phyloP scores from a whole-genome alignment of 1,140 invertebrate species.

The Leptinotarsa texana region DNA sequence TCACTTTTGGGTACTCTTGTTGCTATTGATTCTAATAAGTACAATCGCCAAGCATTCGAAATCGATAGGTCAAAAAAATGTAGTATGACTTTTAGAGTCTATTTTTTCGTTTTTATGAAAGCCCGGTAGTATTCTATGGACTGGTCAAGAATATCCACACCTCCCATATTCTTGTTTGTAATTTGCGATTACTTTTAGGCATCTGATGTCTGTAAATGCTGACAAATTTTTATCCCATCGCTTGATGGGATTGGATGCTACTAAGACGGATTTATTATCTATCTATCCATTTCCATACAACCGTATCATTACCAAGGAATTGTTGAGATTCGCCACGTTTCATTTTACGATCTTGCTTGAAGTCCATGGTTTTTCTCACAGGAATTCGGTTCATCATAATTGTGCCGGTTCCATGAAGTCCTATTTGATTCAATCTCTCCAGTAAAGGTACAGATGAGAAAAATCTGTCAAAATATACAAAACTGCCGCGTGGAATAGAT shows the following conservation, averaged over 20 bases:
- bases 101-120: too few species aligned
- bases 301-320: background rate
- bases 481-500: background rate
- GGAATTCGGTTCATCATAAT: conserved; percentile 11
- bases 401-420: background rate
- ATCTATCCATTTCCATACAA: background rate
- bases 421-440: background rate
- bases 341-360: background rate
- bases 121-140: background rate
- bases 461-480: background rate
- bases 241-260: background rate
- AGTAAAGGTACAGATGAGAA: background rate
- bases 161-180: background rate
- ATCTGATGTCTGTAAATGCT: background rate
- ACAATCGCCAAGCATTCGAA: too few species aligned
- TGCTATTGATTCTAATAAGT: too few species aligned
- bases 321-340: conserved; percentile 3
- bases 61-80: too few species aligned
- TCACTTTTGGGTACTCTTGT: too few species aligned
- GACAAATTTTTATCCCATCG: background rate
- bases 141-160: background rate
- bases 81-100: too few species aligned
- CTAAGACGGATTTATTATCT: background rate
- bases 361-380: background rate
- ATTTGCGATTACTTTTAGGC: background rate